Percentiles rank a stretch among this genome's conserved stretches.
These are phyloP conservation scores for Conus ventricosus DNA, from an alignment of 1,140 invertebrate genomes.

Conservation along the genomic window DNA sequence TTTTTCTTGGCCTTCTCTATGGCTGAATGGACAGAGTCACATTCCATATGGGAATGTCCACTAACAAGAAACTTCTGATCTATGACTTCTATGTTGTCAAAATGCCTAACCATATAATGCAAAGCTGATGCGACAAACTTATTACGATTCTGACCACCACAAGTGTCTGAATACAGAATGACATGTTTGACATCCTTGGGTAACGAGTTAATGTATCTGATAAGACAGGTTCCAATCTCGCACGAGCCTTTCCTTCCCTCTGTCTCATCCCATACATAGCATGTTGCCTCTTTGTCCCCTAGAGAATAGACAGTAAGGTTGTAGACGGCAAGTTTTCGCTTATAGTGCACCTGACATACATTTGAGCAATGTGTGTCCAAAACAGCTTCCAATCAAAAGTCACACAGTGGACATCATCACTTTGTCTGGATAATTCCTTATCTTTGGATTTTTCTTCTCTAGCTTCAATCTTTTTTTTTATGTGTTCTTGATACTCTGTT, in stretches of 20 bases:
- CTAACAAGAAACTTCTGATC: slow-evolving; percentile 47
- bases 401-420: slow-evolving; percentile 22
- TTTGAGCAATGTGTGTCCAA: slow-evolving; percentile 40
- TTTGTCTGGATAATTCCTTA: slow-evolving; percentile 31
- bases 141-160: slow-evolving; percentile 50
- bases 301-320: slow-evolving; percentile 45
- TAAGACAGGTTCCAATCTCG: slow-evolving; percentile 45
- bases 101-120: slow-evolving; percentile 14
- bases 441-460: slow-evolving; percentile 39
- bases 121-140: slow-evolving; percentile 35
- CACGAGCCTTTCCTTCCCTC: slow-evolving; percentile 37
- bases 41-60: slow-evolving; percentile 49
- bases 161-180: slow-evolving; percentile 43
- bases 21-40: slow-evolving; percentile 44
- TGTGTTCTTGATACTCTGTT: slow-evolving; percentile 24
- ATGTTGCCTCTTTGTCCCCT: slow-evolving; percentile 33
- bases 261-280: slow-evolving; percentile 43
- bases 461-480: slow-evolving; percentile 31
- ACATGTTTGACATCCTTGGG: slow-evolving; percentile 34
- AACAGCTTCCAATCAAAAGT: slow-evolving; percentile 46
- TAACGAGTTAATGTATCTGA: slow-evolving; percentile 32
- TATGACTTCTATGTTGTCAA: slow-evolving; percentile 19
- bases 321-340: slow-evolving; percentile 30
- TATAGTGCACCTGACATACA: slow-evolving; percentile 40
- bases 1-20: slow-evolving; percentile 42